A percentile compares a stretch with the other conserved stretches of the same genome.
These are phyloP conservation scores for Tachysurus vachellii DNA, from an alignment of 2,113 vertebrate species.

Conservation along the genomic window DNA sequence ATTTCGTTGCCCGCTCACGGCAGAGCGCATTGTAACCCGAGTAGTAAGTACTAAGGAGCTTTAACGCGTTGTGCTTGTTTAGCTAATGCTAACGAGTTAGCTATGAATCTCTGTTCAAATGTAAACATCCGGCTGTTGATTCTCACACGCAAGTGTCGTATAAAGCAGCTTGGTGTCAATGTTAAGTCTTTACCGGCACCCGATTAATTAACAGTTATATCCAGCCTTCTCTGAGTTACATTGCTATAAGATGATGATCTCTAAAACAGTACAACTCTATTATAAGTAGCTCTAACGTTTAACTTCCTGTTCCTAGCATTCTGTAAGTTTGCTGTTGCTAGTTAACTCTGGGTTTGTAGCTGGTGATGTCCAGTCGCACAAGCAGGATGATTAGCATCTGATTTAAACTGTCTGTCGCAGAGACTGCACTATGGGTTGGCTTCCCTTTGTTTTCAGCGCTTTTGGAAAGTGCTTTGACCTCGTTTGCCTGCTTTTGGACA, in stretches of 20 bases:
- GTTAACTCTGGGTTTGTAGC: background rate
- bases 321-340: background rate
- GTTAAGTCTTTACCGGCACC: background rate
- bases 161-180: background rate
- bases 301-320: background rate
- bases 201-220: background rate
- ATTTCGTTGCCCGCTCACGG: background rate
- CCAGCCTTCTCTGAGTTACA: background rate
- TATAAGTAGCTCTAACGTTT: background rate
- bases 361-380: no score
- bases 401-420: background rate
- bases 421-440: conserved; percentile 74
- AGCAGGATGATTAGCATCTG: background rate
- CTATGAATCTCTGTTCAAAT: conserved; percentile 42
- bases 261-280: no score
- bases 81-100: conserved; percentile 5
- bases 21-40: background rate
- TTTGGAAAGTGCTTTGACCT: conserved; percentile 79
- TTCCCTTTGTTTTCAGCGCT: conserved; percentile 77
- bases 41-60: background rate
- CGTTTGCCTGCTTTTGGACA: conserved; percentile 80
- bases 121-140: conserved; percentile 54
- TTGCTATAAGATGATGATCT: background rate
- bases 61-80: background rate
- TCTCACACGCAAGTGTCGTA: background rate